phyloP scores from a whole-genome alignment of 2,888 invertebrate species.

The Euplexia lucipara region DNA sequence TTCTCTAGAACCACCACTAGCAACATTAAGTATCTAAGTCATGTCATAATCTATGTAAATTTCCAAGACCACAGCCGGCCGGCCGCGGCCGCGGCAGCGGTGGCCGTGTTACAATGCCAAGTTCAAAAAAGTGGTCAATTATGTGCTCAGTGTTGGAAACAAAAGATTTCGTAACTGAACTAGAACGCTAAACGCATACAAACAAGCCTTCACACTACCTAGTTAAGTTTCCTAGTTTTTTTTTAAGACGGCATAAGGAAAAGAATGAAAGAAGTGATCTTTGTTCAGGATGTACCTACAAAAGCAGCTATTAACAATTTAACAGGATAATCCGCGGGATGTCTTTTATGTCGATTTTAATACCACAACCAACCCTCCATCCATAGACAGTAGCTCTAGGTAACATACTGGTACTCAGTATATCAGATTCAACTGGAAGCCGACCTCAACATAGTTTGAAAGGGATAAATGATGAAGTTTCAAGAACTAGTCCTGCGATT shows the following conservation, averaged over 20 bases:
- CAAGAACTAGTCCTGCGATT: too few relatives aligned
- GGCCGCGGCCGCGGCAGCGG: slow-evolving; percentile 7
- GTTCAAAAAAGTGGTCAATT: slow-evolving; percentile 51
- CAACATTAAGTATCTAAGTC: neutral
- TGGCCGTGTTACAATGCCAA: slow-evolving; percentile 54
- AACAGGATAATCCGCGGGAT: neutral
- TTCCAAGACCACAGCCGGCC: slow-evolving; percentile 24
- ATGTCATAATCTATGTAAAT: slow-evolving; percentile 1
- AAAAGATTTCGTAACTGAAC: slow-evolving; percentile 35
- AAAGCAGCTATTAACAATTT: neutral
- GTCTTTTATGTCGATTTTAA: too few relatives aligned
- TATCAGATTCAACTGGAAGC: too few relatives aligned
- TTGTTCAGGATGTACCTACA: neutral
- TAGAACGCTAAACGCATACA: slow-evolving; percentile 14
- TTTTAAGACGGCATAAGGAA: neutral
- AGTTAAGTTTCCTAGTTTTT: neutral
- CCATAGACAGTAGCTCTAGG: too few relatives aligned
- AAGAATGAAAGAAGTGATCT: neutral
- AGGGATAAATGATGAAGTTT: too few relatives aligned
- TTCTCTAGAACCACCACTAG: neutral
- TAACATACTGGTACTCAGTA: too few relatives aligned
- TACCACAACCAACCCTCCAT: too few relatives aligned
- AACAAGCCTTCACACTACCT: neutral
- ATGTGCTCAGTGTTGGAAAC: slow-evolving; percentile 30
- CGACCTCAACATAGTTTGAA: too few relatives aligned